These are phyloP conservation scores for Reinhardtius hippoglossoides DNA, from an alignment of 2,113 vertebrate species.

Conservation along the genomic window DNA sequence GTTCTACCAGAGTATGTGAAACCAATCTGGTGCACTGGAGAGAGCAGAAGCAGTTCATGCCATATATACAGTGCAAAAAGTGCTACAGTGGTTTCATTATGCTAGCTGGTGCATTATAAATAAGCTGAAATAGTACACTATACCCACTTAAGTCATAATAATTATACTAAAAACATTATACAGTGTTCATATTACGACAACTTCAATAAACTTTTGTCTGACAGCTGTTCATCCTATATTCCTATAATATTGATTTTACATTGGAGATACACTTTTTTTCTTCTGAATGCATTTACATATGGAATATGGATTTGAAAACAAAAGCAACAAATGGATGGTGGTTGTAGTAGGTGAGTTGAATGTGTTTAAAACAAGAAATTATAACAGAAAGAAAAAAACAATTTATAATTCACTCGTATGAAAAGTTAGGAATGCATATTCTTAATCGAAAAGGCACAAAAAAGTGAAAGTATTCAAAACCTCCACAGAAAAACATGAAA, in stretches of 20 bases:
- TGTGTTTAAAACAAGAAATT: conserved; percentile 33
- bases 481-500: conserved; percentile 41
- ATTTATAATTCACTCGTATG: conserved; percentile 53
- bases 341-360: conserved; percentile 17
- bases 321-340: conserved; percentile 15
- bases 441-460: conserved; percentile 33
- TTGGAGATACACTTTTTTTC: conserved; percentile 29
- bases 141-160: conserved; percentile 55
- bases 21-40: conserved; percentile 52
- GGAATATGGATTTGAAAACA: conserved; percentile 23
- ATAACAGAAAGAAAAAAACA: conserved; percentile 38
- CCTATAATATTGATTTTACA: conserved; percentile 48
- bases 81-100: conserved; percentile 75
- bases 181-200: conserved; percentile 57
- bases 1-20: conserved; percentile 59
- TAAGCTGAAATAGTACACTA: conserved; percentile 68
- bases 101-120: conserved; percentile 78
- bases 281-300: conserved; percentile 21
- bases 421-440: conserved; percentile 58
- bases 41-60: conserved; percentile 63
- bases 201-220: conserved; percentile 38
- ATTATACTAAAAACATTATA: conserved; percentile 54
- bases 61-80: conserved; percentile 79
- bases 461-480: conserved; percentile 17
- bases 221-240: conserved; percentile 66